Evolutionary conservation across 2,113 vertebrate genomes (phyloP).

Genomic region (Agapornis roseicollis): DNA sequence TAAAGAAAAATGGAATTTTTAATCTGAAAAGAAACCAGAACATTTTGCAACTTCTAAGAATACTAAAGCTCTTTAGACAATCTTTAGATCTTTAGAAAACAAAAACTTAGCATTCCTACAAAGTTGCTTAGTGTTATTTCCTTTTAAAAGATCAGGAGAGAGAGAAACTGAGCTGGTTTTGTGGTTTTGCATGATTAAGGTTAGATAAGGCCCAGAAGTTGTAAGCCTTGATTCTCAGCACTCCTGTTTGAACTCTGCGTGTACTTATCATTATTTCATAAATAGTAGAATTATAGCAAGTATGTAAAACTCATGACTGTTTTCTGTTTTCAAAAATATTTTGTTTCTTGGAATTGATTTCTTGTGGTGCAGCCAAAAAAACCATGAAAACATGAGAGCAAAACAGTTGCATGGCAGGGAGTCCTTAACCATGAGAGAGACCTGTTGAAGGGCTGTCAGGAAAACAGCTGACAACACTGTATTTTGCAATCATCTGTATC

Average conservation of each 20-base stretch:
- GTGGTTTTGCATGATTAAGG: neutral
- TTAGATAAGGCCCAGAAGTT: neutral
- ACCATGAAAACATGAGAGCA: neutral
- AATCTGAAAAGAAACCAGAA: neutral
- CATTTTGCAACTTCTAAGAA: neutral
- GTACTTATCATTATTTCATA: neutral
- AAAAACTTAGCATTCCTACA: neutral
- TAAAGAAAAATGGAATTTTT: neutral
- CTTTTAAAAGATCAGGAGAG: neutral
- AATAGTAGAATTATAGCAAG: neutral
- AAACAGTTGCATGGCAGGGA: neutral
- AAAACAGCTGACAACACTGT: neutral
- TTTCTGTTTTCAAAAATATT: neutral
- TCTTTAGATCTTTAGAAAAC: no score
- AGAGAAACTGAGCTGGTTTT: neutral
- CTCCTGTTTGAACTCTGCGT: neutral
- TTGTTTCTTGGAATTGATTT: neutral
- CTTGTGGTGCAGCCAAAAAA: neutral
- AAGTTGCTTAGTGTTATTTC: neutral
- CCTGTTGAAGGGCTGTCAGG: neutral
- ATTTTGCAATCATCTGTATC: neutral
- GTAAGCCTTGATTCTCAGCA: neutral
- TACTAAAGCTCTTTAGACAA: neutral
- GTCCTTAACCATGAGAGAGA: neutral
- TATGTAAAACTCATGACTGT: neutral